Base-by-base conservation (phyloP, 2,797 vertebrate species). In the Chloroceryle inda region DNA sequence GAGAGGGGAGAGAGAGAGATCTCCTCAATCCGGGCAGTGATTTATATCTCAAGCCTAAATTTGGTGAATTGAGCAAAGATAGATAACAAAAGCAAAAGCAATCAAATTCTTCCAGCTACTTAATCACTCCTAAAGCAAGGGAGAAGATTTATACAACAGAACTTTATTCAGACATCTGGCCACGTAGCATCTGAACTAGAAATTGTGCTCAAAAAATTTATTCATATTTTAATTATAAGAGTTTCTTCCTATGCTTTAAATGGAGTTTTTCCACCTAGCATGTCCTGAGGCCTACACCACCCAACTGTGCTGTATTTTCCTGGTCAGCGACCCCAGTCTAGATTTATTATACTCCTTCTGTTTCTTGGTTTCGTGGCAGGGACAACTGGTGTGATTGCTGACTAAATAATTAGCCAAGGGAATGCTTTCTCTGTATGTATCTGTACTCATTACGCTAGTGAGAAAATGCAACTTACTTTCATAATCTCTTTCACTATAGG, bases 401-500 rank as follows among this genome's bases (percentile, higher is more conserved):
- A 83, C 84, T 91, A 89, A 92, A 83, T 95, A 94, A 96, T 96
- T 94, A 96, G 53, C 53, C 27, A 75, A 82, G 64, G 81, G 55
- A 88, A 66, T 31, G 7, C 38, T 78, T 85, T 73, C 76, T 93
- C 75, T 89, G 14, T 81, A 69, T 47, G 76, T 38, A 86, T 91
- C 78, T 84, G 23, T 18, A 78, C 78, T 94, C 74, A 85, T 88
- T 89, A 95, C 37, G 49, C 49, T 78, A 80, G 68, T 56, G 58
- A 76, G 75, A 95, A 95, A 92, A 83, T 40, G 38, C 66, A 96
- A 79, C 63, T 93, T 88, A 89, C 71, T 95, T 96, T 88, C 76
- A 63, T 72, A 72, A 62, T 90, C 81, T 81, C 42, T 42, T 59
- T 97, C 75, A 23, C 88, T 94, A 62, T 80, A 73, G 77, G 44